phyloP scores from a whole-genome alignment of 2,113 vertebrate genomes.

The Dipodomys merriami region DNA sequence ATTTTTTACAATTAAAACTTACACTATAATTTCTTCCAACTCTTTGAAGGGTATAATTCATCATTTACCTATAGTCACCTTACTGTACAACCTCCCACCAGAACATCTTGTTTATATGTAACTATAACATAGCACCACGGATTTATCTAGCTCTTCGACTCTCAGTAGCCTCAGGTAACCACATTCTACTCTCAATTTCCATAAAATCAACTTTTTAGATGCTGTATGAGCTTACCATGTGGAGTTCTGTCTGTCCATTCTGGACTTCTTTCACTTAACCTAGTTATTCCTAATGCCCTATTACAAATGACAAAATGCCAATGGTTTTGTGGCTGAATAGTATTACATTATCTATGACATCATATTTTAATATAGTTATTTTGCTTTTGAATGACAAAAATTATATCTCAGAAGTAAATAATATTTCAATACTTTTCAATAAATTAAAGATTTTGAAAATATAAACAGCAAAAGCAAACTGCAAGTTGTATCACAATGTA shows the following conservation, averaged over 20 bases:
- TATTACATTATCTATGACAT: background rate
- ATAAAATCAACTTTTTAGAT: background rate
- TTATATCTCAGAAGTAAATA: background rate
- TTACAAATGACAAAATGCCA: background rate
- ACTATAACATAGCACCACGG: no score
- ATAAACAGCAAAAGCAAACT: constrained; percentile 30
- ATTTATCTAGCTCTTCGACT: no score
- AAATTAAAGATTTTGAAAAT: background rate
- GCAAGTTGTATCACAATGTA: background rate
- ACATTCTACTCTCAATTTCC: background rate
- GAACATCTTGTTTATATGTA: background rate
- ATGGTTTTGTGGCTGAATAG: background rate
- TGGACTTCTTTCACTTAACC: background rate
- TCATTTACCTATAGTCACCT: background rate
- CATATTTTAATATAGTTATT: background rate
- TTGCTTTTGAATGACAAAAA: constrained; percentile 17
- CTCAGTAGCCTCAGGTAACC: background rate
- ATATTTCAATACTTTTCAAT: background rate
- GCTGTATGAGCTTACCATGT: background rate
- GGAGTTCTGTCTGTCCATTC: background rate
- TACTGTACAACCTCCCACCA: background rate
- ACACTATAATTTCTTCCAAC: background rate
- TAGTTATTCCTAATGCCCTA: background rate
- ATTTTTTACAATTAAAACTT: background rate
- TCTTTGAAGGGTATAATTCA: background rate